Base-by-base conservation (phyloP, 2,888 invertebrate genomes). In the Achlya flavicornis region DNA sequence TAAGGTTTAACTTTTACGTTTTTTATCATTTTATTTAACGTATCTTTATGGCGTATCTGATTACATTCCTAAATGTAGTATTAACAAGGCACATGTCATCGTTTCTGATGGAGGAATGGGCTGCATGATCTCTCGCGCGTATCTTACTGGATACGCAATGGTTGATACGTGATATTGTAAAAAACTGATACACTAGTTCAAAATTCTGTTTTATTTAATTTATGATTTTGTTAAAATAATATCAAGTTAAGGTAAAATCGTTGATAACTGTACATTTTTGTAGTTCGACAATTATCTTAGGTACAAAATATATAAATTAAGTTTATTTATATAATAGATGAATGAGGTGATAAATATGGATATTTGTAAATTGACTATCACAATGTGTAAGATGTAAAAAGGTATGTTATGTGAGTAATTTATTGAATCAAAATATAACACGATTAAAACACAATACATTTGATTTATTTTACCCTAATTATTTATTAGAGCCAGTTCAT, bases 341-440 rank as follows among this genome's bases (percentile, higher is more conserved):
- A 81, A 80, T 73, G 77, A 81, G 75, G 82, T 81, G 84, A 86
- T 86, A 84, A 79, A 60, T 59, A 43, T 72, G 77, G 81, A 87
- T 86, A 89, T 89, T 87, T 92, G 91, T 92, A 91, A 86, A 92
- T 90, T 87, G 79, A 83, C 80, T 86, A 87, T 90, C 87, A 89
- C 85, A 78, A 78, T 84, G 77, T 84, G 75, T 89, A 91, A 90
- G 87, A 69, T 92, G 92, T 92, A 92, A 89, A 92, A 89, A 91
- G 87, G 83, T 91, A 92, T 86, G 89, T 90, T 92, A 91, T 86
- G 87, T 85, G 86, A 91, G 87, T 93, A 93, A 93, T 87, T 93
- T 93, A 93, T 93, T 93, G 89, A 93, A 92, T 92, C 92, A 89
- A 90, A 92, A 92, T 93, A 92, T 92, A 92, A 91, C 88, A 91